phyloP scores from a whole-genome alignment of 2,113 vertebrate species.

The Corythornis madagascariensis region DNA sequence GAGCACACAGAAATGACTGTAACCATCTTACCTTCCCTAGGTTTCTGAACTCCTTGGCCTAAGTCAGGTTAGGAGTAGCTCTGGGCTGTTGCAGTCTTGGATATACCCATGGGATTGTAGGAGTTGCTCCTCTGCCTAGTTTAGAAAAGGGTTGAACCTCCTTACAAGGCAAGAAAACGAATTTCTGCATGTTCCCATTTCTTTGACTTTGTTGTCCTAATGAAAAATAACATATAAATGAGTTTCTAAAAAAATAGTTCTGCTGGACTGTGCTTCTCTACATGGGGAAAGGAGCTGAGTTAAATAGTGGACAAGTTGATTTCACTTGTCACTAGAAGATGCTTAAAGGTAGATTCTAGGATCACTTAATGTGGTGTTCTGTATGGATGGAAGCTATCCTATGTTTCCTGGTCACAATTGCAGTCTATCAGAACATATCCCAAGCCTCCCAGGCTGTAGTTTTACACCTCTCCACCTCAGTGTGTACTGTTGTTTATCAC shows the following conservation, averaged over 20 bases:
- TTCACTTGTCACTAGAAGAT: neutral
- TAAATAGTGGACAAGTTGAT: rapidly evolving
- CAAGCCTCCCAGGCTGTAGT: neutral
- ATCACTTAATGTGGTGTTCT: neutral
- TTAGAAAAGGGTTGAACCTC: neutral
- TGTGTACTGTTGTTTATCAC: rapidly evolving
- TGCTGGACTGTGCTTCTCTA: neutral
- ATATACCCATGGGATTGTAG: rapidly evolving
- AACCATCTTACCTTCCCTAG: neutral
- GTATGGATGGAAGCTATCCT: neutral
- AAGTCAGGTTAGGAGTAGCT: neutral
- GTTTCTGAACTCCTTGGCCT: neutral
- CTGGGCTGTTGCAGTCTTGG: neutral
- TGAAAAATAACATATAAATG: neutral
- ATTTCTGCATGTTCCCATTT: neutral
- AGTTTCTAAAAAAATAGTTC: neutral
- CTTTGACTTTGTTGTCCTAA: neutral
- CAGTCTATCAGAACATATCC: neutral
- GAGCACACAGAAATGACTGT: neutral
- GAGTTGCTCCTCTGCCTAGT: neutral
- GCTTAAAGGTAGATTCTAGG: neutral
- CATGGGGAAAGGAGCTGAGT: neutral
- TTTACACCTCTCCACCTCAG: neutral
- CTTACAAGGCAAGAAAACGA: neutral
- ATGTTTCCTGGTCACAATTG: neutral